Evolutionary conservation across 2,797 vertebrate genomes (phyloP).

Genomic region (Cyprinella venusta): DNA sequence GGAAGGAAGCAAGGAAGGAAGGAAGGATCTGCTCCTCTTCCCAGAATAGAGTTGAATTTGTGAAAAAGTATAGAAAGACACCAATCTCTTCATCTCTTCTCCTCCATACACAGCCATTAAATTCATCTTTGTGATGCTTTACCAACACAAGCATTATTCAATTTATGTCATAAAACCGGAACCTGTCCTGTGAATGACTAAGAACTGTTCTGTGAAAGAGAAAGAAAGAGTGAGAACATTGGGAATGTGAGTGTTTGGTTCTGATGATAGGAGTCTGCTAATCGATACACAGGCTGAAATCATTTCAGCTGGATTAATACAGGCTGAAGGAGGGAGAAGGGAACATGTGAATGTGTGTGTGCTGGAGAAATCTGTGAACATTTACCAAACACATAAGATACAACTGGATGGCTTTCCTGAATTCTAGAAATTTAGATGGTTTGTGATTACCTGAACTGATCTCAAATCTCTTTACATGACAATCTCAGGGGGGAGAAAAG

Average conservation of each 20-base stretch:
- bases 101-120: neutral
- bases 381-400: neutral
- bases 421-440: neutral
- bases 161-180: conserved; percentile 3
- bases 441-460: neutral
- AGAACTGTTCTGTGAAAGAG: neutral
- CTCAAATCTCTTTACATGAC: neutral
- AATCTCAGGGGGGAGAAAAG: neutral
- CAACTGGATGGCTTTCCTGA: too few species aligned
- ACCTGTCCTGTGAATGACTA: conserved; percentile 11
- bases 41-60: neutral
- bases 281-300: conserved; percentile 65
- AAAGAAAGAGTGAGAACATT: neutral
- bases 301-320: conserved; percentile 48
- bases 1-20: neutral
- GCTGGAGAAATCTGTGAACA: neutral
- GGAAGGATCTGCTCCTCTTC: neutral
- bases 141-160: conserved; percentile 1
- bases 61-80: neutral
- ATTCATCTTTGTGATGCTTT: conserved; percentile 18
- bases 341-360: neutral
- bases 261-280: conserved; percentile 50
- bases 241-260: neutral
- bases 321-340: neutral
- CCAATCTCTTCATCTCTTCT: neutral